A percentile compares a stretch with the other conserved stretches of the same genome.
Evolutionary conservation across 2,888 invertebrate species (phyloP).

Genomic region (Quadroppia sp.): DNA sequence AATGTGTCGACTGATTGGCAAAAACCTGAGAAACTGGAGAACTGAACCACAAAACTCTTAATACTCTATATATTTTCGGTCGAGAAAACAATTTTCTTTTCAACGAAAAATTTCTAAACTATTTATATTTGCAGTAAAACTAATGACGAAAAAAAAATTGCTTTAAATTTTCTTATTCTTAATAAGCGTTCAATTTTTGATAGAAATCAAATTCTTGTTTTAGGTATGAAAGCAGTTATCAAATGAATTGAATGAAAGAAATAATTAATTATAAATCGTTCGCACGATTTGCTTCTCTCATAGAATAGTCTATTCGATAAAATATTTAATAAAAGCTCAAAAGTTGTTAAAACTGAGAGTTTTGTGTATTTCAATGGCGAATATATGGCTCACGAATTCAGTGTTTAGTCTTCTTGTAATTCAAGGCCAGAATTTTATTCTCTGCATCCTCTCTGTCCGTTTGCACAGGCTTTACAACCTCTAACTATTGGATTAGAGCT

Average conservation of each 20-base stretch:
- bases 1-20: background rate
- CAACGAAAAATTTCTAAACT: too few relatives aligned
- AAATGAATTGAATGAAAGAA: slow-evolving; percentile 1
- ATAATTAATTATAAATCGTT: slow-evolving; percentile 21
- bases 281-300: background rate
- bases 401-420: slow-evolving; percentile 11
- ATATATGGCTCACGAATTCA: slow-evolving; percentile 25
- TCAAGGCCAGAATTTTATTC: slow-evolving; percentile 15
- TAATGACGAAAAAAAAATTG: too few relatives aligned
- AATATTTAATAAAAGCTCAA: background rate
- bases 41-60: background rate
- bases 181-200: background rate
- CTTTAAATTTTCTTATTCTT: background rate
- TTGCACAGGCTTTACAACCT: background rate
- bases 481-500: slow-evolving; percentile 26
- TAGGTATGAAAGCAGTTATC: background rate
- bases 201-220: background rate
- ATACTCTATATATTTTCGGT: background rate
- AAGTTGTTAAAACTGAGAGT: slow-evolving; percentile 17
- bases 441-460: slow-evolving; percentile 22
- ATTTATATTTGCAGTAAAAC: too few relatives aligned
- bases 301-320: background rate
- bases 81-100: too few relatives aligned
- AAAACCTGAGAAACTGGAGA: background rate
- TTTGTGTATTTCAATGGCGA: background rate